Evolutionary conservation across 2,113 vertebrate species (phyloP).

Genomic region (Psittacus erithacus): DNA sequence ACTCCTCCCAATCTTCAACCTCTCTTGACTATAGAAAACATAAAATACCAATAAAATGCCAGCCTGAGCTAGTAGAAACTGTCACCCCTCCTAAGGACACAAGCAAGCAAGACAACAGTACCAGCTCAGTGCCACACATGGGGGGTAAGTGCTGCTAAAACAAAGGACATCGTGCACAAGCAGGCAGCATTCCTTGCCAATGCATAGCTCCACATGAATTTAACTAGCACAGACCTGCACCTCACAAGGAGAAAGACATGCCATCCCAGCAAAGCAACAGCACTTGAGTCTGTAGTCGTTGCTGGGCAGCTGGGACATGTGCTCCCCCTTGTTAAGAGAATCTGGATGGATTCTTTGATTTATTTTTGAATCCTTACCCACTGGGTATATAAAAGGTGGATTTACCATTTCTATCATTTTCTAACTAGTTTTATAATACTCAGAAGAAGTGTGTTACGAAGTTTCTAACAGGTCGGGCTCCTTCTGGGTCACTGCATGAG

Average conservation of each 20-base stretch:
- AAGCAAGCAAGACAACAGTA: background rate
- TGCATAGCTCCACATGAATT: background rate
- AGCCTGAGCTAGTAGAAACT: background rate
- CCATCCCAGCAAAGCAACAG: background rate
- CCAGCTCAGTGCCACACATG: background rate
- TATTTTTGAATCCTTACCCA: background rate
- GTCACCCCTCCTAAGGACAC: background rate
- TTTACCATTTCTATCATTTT: background rate
- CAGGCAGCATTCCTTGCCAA: background rate
- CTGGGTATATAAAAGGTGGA: background rate
- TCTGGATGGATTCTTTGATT: background rate
- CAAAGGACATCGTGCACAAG: background rate
- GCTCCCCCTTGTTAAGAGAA: background rate
- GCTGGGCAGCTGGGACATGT: background rate
- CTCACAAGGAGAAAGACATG: background rate
- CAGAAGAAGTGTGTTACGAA: background rate
- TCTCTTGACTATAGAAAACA: background rate
- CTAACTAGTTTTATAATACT: background rate
- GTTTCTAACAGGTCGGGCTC: background rate
- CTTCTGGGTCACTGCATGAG: background rate
- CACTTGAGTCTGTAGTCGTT: fast-evolving
- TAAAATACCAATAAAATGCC: background rate
- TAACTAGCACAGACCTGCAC: background rate
- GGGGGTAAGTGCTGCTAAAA: background rate
- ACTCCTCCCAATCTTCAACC: background rate